phyloP scores from a whole-genome alignment of 2,888 invertebrate genomes.

The Uropetala carovei region DNA sequence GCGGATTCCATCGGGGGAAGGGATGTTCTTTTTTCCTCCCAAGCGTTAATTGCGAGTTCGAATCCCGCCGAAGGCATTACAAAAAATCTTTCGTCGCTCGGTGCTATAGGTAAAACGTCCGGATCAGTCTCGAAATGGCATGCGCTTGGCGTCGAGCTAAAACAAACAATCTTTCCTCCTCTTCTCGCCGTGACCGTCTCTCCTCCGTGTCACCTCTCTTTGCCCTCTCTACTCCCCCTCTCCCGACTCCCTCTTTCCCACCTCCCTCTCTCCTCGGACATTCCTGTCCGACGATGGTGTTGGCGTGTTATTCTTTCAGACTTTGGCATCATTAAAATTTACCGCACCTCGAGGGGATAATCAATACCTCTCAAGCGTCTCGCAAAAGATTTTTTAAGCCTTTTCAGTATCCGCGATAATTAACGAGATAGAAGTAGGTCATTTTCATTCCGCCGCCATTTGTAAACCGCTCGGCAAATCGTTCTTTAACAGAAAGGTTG shows the following conservation, averaged over 20 bases:
- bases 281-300: background rate
- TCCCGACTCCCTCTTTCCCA: background rate
- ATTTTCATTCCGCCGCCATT: background rate
- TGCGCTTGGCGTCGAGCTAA: background rate
- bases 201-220: background rate
- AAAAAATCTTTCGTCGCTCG: background rate
- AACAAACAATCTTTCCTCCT: background rate
- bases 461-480: background rate
- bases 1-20: background rate
- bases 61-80: background rate
- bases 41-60: background rate
- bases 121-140: background rate
- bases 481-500: background rate
- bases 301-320: background rate
- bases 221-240: background rate
- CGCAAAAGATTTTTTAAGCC: background rate
- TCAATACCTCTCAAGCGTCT: background rate
- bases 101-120: background rate
- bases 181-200: background rate
- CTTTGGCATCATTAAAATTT: conserved; percentile 4
- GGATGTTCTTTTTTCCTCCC: background rate
- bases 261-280: background rate
- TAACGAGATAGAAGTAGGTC: background rate
- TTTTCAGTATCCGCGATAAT: background rate
- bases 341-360: background rate